These are phyloP conservation scores for Enteromius thamalakanensis DNA, from an alignment of 2,797 vertebrate species.

Conservation along the genomic window DNA sequence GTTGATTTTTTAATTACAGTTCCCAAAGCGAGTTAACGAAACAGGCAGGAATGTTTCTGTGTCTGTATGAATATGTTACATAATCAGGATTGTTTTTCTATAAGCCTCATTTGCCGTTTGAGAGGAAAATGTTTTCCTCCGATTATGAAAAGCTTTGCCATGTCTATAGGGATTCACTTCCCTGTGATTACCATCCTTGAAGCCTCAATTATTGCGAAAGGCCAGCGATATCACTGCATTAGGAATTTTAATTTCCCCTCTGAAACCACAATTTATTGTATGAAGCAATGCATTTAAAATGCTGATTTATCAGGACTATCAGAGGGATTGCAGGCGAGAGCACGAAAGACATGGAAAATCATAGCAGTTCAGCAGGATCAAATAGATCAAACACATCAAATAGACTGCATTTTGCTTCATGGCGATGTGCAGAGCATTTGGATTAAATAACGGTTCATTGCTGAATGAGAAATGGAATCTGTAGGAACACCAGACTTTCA, in stretches of 20 bases:
- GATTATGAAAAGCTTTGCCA: conserved; percentile 45
- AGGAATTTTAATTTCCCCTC: conserved; percentile 70
- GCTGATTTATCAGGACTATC: conserved; percentile 68
- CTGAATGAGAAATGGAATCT: not conserved
- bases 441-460: not conserved
- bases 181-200: conserved; percentile 63
- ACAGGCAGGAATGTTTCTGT: not conserved
- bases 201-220: conserved; percentile 72
- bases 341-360: conserved; percentile 55
- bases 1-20: not conserved
- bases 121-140: conserved; percentile 48
- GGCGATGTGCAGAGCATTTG: conserved; percentile 47
- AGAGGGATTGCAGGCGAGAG: conserved; percentile 51
- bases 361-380: not conserved
- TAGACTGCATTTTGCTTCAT: conserved; percentile 63
- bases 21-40: not conserved
- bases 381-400: conserved; percentile 61
- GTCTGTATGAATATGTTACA: conserved; percentile 32
- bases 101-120: conserved; percentile 36
- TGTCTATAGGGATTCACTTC: conserved; percentile 52
- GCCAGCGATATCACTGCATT: conserved; percentile 67
- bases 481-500: not conserved
- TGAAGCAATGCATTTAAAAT: conserved; percentile 69
- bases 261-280: conserved; percentile 69
- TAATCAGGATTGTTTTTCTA: conserved; percentile 31